Conservation (phyloP, 2,888 invertebrate genomes). For the Sepioteuthis lessoniana region DNA sequence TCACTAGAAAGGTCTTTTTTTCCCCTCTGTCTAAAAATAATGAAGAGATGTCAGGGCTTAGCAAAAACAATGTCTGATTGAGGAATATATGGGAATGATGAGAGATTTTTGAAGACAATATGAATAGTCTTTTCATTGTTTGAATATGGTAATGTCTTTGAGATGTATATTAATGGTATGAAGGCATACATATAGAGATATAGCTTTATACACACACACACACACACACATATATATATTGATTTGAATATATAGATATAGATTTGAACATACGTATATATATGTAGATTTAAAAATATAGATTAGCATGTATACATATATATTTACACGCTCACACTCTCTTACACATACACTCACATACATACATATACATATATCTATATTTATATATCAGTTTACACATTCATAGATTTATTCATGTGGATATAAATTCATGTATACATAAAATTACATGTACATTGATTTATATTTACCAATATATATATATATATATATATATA, state of each 20-base stretch:
- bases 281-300: not conserved
- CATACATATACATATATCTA: too few relatives aligned
- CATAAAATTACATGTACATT: too few relatives aligned
- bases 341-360: too few relatives aligned
- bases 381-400: too few relatives aligned
- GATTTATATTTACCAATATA: too few relatives aligned
- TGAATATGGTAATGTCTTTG: not conserved
- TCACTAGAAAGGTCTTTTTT: not conserved
- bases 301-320: not conserved
- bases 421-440: too few relatives aligned
- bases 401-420: too few relatives aligned
- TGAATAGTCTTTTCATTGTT: not conserved
- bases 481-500: not conserved
- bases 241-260: too few relatives aligned
- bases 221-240: too few relatives aligned
- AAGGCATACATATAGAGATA: too few relatives aligned
- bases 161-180: not conserved
- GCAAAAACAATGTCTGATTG: not conserved
- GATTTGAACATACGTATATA: not conserved
- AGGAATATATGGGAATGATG: not conserved
- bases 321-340: too few relatives aligned
- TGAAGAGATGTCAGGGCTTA: not conserved
- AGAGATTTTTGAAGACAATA: not conserved
- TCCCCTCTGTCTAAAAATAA: not conserved
- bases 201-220: too few relatives aligned